A percentile compares a stretch with the other conserved stretches of the same genome.
These are phyloP conservation scores for Chionoecetes opilio DNA, from an alignment of 1,140 invertebrate genomes.

Conservation along the genomic window DNA sequence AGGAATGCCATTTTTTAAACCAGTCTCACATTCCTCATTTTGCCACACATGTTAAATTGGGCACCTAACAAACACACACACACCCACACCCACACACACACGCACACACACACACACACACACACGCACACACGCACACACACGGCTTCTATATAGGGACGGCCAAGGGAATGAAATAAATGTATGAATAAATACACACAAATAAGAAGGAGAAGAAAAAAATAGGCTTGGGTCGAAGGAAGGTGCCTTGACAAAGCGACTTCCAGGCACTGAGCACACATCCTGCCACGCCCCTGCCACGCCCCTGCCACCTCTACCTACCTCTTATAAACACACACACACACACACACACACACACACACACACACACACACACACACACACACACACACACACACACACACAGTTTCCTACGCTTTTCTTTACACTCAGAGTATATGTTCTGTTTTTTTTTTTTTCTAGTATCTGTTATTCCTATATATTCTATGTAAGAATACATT, in stretches of 20 bases:
- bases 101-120: conserved; percentile 29
- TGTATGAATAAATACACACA: conserved; percentile 2
- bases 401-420: neutral
- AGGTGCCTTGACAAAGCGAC: neutral
- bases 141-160: no score
- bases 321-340: neutral
- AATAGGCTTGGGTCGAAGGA: neutral
- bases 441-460: no score
- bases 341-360: neutral
- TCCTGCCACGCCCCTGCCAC: neutral
- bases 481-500: conserved; percentile 4
- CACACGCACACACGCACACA: neutral
- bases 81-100: neutral
- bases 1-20: neutral
- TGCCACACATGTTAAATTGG: neutral
- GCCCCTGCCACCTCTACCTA: no score
- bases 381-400: neutral
- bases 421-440: neutral
- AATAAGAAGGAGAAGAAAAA: no score
- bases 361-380: no score
- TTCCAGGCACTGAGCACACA: neutral
- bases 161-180: neutral
- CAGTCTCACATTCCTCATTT: neutral
- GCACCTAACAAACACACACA: neutral
- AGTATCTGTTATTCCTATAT: no score